Conservation (phyloP, 1,140 invertebrate species). For the Oppia nitens region DNA sequence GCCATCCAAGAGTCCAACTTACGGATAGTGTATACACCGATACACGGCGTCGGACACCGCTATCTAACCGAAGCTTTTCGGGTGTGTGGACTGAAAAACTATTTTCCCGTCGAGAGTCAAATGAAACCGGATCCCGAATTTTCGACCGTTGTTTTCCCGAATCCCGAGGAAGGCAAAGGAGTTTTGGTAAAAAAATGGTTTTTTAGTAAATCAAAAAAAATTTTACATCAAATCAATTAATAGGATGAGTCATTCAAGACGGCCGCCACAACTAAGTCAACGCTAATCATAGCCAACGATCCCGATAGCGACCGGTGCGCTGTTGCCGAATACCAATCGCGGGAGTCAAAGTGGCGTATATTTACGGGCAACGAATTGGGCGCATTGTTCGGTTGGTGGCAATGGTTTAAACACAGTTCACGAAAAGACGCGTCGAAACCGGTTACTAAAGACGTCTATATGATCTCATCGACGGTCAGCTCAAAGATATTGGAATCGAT, state of each 20-base stretch:
- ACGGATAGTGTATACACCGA: conserved; percentile 66
- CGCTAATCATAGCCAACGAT: conserved; percentile 86
- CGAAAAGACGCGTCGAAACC: conserved; percentile 19
- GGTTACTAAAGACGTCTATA: conserved; percentile 41
- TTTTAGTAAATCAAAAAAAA: not conserved
- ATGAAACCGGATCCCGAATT: conserved; percentile 87
- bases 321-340: conserved; percentile 48
- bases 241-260: conserved; percentile 60
- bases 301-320: conserved; percentile 95
- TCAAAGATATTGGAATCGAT: conserved; percentile 86
- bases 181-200: conserved; percentile 40
- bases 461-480: conserved; percentile 87
- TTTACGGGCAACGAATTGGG: conserved; percentile 94
- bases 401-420: conserved; percentile 1
- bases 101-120: conserved; percentile 60
- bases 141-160: conserved; percentile 89
- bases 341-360: conserved; percentile 58
- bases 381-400: conserved; percentile 51
- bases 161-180: conserved; percentile 89
- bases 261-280: conserved; percentile 49
- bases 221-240: conserved; percentile 10
- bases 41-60: conserved; percentile 88
- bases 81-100: conserved; percentile 45
- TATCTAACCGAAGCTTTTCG: conserved; percentile 60
- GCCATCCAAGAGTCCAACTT: conserved; percentile 19